These are phyloP conservation scores for Amphiduros pacificus DNA, from an alignment of 2,888 invertebrate genomes.

Conservation along the genomic window DNA sequence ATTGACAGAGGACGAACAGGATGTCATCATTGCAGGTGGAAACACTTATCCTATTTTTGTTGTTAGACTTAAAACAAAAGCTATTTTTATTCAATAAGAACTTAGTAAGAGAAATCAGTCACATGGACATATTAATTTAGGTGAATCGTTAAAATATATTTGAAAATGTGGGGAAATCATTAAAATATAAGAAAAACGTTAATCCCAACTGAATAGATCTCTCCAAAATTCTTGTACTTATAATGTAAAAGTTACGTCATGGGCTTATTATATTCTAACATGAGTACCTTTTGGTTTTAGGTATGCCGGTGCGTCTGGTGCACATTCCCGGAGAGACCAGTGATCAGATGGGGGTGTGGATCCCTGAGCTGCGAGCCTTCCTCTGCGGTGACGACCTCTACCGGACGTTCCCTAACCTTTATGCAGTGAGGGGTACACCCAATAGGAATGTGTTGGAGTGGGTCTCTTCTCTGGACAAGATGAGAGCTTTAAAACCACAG, in stretches of 20 bases:
- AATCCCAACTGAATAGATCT: too few relatives aligned
- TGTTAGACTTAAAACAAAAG: too few relatives aligned
- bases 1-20: conserved; percentile 28
- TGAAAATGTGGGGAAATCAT: too few relatives aligned
- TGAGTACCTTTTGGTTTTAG: not conserved
- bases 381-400: conserved; percentile 48
- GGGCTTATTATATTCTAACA: not conserved
- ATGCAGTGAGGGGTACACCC: conserved; percentile 48
- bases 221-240: not conserved
- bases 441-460: conserved; percentile 39
- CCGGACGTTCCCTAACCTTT: conserved; percentile 48
- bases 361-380: conserved; percentile 37
- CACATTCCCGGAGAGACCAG: conserved; percentile 50
- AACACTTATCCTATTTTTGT: too few relatives aligned
- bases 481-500: conserved; percentile 39
- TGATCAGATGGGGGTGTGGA: conserved; percentile 49
- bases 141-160: too few relatives aligned
- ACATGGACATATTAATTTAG: too few relatives aligned
- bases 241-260: not conserved
- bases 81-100: too few relatives aligned
- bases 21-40: conserved; percentile 39
- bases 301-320: conserved; percentile 29
- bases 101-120: too few relatives aligned
- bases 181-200: too few relatives aligned
- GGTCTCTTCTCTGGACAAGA: conserved; percentile 43